Percentiles rank a stretch among this genome's conserved stretches.
Conservation (phyloP, 2,888 invertebrate species). For the Beris morrisii region DNA sequence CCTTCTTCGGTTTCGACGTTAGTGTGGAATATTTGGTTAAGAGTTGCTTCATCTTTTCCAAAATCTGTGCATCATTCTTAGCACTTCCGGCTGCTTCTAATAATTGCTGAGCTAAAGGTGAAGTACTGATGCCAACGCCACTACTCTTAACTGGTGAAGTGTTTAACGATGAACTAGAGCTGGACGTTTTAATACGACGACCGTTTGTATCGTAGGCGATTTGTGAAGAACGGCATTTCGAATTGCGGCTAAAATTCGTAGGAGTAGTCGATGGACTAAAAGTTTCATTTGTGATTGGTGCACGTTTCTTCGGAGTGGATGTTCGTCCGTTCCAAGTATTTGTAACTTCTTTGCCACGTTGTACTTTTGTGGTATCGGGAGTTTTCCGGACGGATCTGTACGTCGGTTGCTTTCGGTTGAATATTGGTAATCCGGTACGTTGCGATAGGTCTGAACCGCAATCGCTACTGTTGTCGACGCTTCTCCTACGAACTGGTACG, state of each 20-base stretch:
- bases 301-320: constrained; percentile 53
- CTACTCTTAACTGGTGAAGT: constrained; percentile 64
- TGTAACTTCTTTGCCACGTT: constrained; percentile 59
- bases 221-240: constrained; percentile 26
- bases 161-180: constrained; percentile 50
- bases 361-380: constrained; percentile 52
- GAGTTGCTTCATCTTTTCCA: constrained; percentile 73
- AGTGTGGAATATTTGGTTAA: constrained; percentile 61
- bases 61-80: constrained; percentile 72
- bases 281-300: constrained; percentile 65
- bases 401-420: constrained; percentile 52
- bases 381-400: constrained; percentile 53
- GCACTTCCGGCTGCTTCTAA: constrained; percentile 70
- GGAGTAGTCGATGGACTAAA: constrained; percentile 56
- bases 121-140: constrained; percentile 59
- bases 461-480: constrained; percentile 51
- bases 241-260: constrained; percentile 42
- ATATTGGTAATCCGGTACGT: constrained; percentile 47
- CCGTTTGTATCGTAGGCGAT: constrained; percentile 53
- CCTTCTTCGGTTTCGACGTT: constrained; percentile 44
- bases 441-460: constrained; percentile 49
- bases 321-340: constrained; percentile 72
- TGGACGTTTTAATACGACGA: constrained; percentile 56
- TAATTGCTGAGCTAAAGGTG: constrained; percentile 71
- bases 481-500: constrained; percentile 48